Evolutionary conservation across 2,888 invertebrate species (phyloP), one percentile per base, ranked within the genome.

Genomic region (Ramazzottius varieornatus): DNA sequence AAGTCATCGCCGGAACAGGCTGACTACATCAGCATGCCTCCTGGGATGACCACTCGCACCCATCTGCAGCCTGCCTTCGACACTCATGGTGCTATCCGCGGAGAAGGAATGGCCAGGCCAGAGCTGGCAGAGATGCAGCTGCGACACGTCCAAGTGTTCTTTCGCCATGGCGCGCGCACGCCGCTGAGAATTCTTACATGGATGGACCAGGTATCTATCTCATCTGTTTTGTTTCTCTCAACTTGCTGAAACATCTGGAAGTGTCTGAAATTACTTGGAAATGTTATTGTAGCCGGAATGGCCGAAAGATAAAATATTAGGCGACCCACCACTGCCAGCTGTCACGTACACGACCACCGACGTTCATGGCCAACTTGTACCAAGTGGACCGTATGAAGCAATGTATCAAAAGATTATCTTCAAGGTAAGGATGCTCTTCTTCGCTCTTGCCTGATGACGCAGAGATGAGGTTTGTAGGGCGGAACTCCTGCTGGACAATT

Each of bases 401-500:
- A 64, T 64, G 64, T 64, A 64, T 24, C 33, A 33, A 33, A 64
- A 64, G 24, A 64, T 64, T 4, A 16, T 64, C 20, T 64, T 64
- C 32, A 64, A 64, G 32, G 64, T 64, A 32, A 64, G 63, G 4
- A 13, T 29, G n/a, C n/a, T n/a, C n/a, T n/a, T n/a, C n/a, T 20
- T 46, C 46, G 16, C n/a, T 46, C n/a, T 46, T 46, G n/a, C n/a
- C n/a, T n/a, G n/a, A n/a, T n/a, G n/a, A n/a, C n/a, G n/a, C n/a
- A n/a, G n/a, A n/a, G n/a, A n/a, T n/a, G n/a, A n/a, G n/a, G n/a
- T n/a, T 32, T 67, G 20, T 64, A 71, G 71, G 71, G 71, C 46
- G 72, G 72, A 1, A 66, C 67, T 64, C 64, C 66, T 16, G 67
- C 68, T 24, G 74, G 74, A 1, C 66, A 68, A 64, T 68, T 74